A percentile compares a stretch with the other conserved stretches of the same genome.
These are phyloP conservation scores for Schizopygopsis malacanthus DNA, from an alignment of 2,797 vertebrate species.

Conservation along the genomic window DNA sequence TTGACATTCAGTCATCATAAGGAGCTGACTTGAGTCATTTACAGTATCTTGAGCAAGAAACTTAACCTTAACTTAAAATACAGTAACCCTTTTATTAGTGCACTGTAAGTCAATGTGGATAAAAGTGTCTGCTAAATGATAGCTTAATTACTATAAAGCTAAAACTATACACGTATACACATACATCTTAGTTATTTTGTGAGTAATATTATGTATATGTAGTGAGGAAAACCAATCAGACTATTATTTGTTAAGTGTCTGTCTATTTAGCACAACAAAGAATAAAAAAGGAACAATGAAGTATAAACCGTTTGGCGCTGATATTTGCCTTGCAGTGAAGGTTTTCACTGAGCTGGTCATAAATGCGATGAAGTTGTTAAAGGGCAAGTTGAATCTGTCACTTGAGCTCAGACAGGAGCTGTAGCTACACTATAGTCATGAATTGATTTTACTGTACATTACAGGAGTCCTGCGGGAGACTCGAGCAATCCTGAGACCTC, in stretches of 20 bases:
- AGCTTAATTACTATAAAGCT: too few relatives aligned
- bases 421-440: not conserved
- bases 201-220: too few relatives aligned
- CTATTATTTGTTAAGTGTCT: not conserved
- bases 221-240: not conserved
- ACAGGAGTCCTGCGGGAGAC: not conserved
- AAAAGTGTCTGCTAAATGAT: too few relatives aligned
- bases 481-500: conserved; percentile 7
- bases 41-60: too few relatives aligned
- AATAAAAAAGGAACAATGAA: not conserved
- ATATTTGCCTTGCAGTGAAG: not conserved
- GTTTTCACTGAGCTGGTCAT: not conserved
- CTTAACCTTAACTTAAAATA: too few relatives aligned
- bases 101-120: too few relatives aligned
- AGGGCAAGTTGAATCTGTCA: not conserved
- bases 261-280: not conserved
- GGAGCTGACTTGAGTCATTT: too few relatives aligned
- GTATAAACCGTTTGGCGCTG: not conserved
- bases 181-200: too few relatives aligned
- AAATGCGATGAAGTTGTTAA: not conserved
- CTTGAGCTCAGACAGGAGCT: not conserved
- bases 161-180: too few relatives aligned
- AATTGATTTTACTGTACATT: conserved; percentile 7
- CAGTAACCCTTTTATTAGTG: too few relatives aligned
- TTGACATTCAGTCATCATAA: too few relatives aligned